A percentile compares a stretch with the other conserved stretches of the same genome.
Evolutionary conservation across 2,797 vertebrate species (phyloP).

Genomic region (Cheirogaleus major): DNA sequence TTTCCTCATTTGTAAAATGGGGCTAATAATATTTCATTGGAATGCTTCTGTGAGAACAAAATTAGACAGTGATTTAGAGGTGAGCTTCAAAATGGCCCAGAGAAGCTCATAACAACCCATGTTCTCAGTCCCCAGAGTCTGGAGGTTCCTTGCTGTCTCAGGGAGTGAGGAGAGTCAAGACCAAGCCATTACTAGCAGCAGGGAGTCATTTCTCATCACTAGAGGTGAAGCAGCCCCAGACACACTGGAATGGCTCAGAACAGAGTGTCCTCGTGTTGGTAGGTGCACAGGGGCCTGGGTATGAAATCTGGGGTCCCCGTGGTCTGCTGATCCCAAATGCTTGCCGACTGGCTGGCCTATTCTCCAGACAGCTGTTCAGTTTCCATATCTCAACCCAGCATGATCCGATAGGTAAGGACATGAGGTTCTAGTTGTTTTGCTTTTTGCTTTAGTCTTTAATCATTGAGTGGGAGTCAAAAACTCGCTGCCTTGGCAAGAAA

Average conservation of each 20-base stretch:
- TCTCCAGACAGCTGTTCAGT: not conserved
- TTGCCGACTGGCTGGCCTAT: not conserved
- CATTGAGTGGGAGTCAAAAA: not conserved
- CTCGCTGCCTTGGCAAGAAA: not conserved
- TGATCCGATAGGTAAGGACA: not conserved
- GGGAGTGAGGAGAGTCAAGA: not conserved
- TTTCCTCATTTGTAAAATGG: not conserved
- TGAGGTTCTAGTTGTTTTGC: not conserved
- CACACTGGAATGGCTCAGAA: not conserved
- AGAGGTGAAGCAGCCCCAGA: not conserved
- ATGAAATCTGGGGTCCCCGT: not conserved
- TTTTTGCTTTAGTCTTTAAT: constrained; percentile 20
- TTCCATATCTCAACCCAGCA: not conserved
- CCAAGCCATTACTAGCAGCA: not conserved
- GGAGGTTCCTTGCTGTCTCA: not conserved
- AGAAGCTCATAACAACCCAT: not conserved
- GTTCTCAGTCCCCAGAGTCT: not conserved
- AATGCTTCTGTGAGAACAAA: not conserved
- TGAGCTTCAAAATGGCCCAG: not conserved
- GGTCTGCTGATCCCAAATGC: not conserved
- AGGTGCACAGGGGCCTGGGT: too few relatives aligned
- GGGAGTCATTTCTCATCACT: not conserved
- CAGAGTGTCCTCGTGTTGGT: not conserved
- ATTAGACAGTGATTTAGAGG: not conserved
- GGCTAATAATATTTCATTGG: not conserved